Base-by-base conservation (phyloP, 2,797 vertebrate genomes). In the Nannoperca australis region DNA sequence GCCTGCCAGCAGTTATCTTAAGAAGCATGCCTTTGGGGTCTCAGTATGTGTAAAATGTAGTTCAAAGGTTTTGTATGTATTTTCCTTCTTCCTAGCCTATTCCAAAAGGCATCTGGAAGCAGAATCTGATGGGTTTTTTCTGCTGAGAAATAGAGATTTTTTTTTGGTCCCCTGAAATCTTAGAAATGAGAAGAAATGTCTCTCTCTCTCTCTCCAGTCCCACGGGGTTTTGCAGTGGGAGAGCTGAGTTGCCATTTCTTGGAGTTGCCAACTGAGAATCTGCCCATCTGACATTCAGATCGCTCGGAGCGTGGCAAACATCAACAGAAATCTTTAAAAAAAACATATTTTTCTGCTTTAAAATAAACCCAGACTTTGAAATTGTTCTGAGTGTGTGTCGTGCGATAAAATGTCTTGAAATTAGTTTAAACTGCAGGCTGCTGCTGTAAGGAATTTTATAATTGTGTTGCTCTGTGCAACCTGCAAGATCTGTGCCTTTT, bases 211-310 rank as follows among this genome's bases (percentile, higher is more conserved):
- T 76, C 62, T 72, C 10, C 42, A 11, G 69, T 88, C 89, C 75
- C 78, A 63, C 0, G 1, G 87, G 82, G 60, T 44, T 87, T 82
- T 80, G 75, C 73, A 70, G 75, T 67, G 44, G 68, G 69, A 85
- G 79, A 86, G 75, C 69, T 32, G 64, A 87, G 72, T 88, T 86
- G 83, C 82, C 80, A 76, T 85, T 87, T 89, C 58, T 83, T 73
- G 40, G 67, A 50, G 42, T 77, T 81, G 73, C 88, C 85, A 87
- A 85, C 79, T 81, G 59, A 85, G 69, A 87, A 85, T 85, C 59
- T 73, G 75, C 78, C 90, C 74, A 86, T 87, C 56, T 91, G 88
- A 88, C 85, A 89, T 79, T 73, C 70, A 82, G 56, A 84, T 59
- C 1, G 61, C 78, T 73, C 9, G 32, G 49, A 88, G 80, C 42